A percentile compares a stretch with the other conserved stretches of the same genome.
Conservation (phyloP, 2,888 invertebrate genomes). For the Leptinotarsa peninsularis region DNA sequence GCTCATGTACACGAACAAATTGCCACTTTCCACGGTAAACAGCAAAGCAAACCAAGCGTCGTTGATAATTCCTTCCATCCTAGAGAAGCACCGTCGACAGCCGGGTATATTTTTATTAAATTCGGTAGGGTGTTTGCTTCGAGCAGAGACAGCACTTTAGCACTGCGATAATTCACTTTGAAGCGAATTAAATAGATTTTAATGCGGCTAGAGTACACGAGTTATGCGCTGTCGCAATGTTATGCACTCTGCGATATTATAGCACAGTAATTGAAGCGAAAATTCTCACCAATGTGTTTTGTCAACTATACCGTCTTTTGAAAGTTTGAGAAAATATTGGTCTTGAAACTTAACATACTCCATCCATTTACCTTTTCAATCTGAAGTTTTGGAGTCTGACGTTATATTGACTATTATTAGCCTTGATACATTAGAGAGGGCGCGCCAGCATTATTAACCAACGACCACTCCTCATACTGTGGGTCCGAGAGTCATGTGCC, state of each 20-base stretch:
- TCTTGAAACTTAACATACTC: no score
- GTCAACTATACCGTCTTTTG: no score
- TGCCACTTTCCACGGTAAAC: constrained; percentile 13
- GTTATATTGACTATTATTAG: no score
- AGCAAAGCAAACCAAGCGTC: neutral
- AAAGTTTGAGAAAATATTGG: no score
- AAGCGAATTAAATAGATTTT: constrained; percentile 21
- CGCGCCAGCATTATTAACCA: no score
- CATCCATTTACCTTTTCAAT: no score
- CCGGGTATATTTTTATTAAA: constrained; percentile 15
- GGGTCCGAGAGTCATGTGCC: no score
- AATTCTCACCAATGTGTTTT: no score
- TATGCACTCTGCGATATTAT: neutral
- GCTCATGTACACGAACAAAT: constrained; percentile 7
- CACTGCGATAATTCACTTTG: constrained; percentile 21
- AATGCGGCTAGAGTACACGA: constrained; percentile 19
- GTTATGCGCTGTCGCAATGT: neutral
- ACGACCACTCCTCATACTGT: no score
- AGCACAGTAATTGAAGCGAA: no score
- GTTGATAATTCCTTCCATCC: neutral
- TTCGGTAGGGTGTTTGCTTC: constrained; percentile 8
- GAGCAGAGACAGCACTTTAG: constrained; percentile 18
- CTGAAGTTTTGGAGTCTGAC: no score
- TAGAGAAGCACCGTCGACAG: neutral
- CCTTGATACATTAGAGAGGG: no score